Evolutionary conservation across 2,113 vertebrate species (phyloP).

Genomic region (Leptosomus discolor): DNA sequence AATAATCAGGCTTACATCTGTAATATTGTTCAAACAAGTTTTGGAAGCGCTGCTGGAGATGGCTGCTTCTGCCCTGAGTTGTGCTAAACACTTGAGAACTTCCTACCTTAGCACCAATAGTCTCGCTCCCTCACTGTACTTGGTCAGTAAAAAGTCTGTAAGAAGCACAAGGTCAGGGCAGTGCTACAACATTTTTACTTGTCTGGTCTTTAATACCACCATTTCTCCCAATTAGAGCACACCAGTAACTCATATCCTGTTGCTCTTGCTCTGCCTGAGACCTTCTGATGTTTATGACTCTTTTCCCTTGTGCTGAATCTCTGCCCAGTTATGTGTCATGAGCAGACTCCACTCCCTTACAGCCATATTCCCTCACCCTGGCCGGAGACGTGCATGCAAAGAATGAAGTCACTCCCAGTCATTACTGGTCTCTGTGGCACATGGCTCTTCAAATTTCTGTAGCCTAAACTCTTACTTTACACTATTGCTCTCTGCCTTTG

Average conservation of each 20-base stretch:
- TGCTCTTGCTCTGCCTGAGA: neutral
- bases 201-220: neutral
- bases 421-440: neutral
- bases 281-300: slow-evolving; percentile 15
- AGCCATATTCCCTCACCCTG: neutral
- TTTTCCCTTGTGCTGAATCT: neutral
- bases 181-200: neutral
- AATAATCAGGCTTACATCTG: neutral
- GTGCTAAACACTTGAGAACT: neutral
- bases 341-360: neutral
- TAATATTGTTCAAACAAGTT: neutral
- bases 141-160: neutral
- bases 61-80: neutral
- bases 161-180: neutral
- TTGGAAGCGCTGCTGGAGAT: neutral
- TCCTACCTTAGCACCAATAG: neutral
- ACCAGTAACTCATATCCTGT: neutral
- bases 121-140: neutral
- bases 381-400: neutral
- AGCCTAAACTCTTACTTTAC: neutral
- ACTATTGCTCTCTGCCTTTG: neutral
- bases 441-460: neutral
- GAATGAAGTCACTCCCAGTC: slow-evolving; percentile 52
- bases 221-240: neutral
- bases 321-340: slow-evolving; percentile 28